Conservation (phyloP, 2,888 invertebrate species). For the Dichetophora obliterata region DNA sequence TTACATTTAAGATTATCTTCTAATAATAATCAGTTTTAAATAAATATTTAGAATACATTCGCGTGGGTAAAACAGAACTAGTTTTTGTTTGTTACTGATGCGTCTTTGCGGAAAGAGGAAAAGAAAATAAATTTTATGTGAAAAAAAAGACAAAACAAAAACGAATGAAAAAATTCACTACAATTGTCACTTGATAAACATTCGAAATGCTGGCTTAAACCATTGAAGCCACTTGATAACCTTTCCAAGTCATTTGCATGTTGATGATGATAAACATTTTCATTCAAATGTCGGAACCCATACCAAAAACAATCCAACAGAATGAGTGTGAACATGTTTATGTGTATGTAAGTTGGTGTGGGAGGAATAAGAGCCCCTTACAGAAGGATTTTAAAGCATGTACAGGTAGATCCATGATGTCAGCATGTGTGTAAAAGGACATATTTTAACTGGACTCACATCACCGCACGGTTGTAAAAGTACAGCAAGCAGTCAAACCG, state of each 20-base stretch:
- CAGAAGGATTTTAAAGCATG: too few species aligned
- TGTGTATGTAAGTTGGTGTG: background rate
- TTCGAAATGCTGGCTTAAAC: slow-evolving; percentile 1
- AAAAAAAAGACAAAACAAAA: background rate
- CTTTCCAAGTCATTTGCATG: slow-evolving; percentile 35
- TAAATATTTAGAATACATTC: too few species aligned
- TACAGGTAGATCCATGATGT: too few species aligned
- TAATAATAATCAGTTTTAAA: too few species aligned
- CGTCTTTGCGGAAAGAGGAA: background rate
- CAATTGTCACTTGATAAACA: slow-evolving; percentile 14
- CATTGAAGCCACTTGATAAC: slow-evolving; percentile 24
- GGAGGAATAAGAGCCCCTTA: too few species aligned
- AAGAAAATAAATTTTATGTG: background rate
- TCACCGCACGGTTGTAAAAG: too few species aligned
- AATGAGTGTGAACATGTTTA: background rate
- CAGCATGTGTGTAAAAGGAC: too few species aligned
- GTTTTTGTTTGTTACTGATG: background rate
- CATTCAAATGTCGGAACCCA: slow-evolving; percentile 20
- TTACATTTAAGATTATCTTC: too few species aligned
- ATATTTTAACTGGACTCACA: too few species aligned
- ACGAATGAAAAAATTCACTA: background rate
- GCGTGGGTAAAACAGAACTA: too few species aligned
- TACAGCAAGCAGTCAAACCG: too few species aligned
- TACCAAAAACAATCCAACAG: background rate
- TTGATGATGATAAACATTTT: slow-evolving; percentile 12